These are phyloP conservation scores for Alosa sapidissima DNA, from an alignment of 2,797 vertebrate genomes.

Conservation along the genomic window DNA sequence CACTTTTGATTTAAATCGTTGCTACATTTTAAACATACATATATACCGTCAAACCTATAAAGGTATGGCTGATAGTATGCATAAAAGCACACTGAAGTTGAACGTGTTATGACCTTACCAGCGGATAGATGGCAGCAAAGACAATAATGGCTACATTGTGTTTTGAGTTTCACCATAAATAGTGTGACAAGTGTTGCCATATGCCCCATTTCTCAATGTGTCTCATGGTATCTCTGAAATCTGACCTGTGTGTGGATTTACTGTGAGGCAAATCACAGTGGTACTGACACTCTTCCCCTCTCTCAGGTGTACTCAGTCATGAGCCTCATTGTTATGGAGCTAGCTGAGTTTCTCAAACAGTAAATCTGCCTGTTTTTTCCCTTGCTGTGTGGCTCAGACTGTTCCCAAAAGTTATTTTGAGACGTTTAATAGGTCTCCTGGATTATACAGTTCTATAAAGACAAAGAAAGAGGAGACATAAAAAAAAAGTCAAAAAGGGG, in stretches of 20 bases:
- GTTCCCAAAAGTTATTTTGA: neutral
- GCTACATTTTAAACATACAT: neutral
- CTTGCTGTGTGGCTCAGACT: neutral
- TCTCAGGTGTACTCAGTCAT: neutral
- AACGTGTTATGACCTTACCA: neutral
- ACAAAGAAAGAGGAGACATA: neutral
- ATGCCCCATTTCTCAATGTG: neutral
- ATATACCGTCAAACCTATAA: neutral
- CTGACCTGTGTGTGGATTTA: neutral
- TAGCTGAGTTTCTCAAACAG: neutral
- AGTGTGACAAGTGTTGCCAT: neutral
- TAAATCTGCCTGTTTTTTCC: neutral
- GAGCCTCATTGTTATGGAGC: neutral
- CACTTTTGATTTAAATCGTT: neutral
- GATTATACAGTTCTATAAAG: neutral
- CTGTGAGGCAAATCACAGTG: too few relatives aligned
- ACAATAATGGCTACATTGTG: neutral
- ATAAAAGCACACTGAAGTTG: neutral
- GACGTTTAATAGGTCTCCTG: neutral
- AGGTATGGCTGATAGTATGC: neutral
- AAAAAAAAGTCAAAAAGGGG: neutral
- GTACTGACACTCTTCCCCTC: too few relatives aligned
- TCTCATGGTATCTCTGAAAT: neutral
- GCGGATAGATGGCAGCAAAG: constrained; percentile 10
- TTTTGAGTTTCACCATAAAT: neutral